phyloP scores from a whole-genome alignment of 2,113 vertebrate genomes.

The Danio rerio region DNA sequence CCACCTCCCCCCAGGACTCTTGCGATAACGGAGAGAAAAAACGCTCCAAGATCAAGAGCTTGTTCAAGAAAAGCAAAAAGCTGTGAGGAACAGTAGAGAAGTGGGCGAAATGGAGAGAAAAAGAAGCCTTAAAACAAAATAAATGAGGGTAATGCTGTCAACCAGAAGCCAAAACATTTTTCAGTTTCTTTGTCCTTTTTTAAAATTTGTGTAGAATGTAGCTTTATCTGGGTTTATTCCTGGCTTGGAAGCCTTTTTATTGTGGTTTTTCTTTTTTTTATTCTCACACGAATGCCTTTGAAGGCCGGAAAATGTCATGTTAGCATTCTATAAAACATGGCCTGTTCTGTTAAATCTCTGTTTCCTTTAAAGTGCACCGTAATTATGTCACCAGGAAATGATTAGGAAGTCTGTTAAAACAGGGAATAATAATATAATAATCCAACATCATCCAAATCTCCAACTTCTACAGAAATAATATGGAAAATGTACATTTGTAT shows the following conservation, averaged over 20 bases:
- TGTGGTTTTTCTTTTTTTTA: constrained; percentile 75
- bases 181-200: constrained; percentile 54
- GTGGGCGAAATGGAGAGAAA: constrained; percentile 22
- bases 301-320: constrained; percentile 68
- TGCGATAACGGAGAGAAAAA: constrained; percentile 93
- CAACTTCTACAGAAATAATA: neutral
- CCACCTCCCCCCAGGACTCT: constrained; percentile 89
- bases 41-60: constrained; percentile 95
- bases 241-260: constrained; percentile 77
- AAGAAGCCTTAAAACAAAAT: constrained; percentile 59
- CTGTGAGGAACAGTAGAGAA: constrained; percentile 36
- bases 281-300: constrained; percentile 58
- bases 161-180: constrained; percentile 70
- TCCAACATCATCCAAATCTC: neutral
- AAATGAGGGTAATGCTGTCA: constrained; percentile 60
- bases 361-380: neutral
- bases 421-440: neutral
- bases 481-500: neutral
- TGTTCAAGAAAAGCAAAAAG: constrained; percentile 91
- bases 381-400: constrained; percentile 12
- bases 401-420: constrained; percentile 20
- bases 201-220: constrained; percentile 83
- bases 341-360: constrained; percentile 62
- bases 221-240: constrained; percentile 78
- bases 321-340: constrained; percentile 72